These are phyloP conservation scores for Clarias magur DNA, from an alignment of 2,113 vertebrate genomes.

Conservation along the genomic window DNA sequence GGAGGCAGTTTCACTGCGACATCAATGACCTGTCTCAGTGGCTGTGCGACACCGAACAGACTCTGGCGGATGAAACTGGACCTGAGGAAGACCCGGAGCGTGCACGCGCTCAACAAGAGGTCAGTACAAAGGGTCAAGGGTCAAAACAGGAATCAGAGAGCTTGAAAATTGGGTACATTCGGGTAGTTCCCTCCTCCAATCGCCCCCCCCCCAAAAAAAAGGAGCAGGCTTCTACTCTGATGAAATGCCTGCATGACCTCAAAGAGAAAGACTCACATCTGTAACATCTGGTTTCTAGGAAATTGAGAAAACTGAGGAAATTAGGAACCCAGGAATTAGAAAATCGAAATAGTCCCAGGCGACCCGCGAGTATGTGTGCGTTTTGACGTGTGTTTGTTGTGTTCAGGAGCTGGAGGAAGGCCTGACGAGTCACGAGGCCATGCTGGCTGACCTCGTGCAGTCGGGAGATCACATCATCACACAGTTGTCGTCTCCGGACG, in stretches of 20 bases:
- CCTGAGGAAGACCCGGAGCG: conserved; percentile 76
- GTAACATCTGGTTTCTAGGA: too few species aligned
- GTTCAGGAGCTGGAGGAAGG: conserved; percentile 88
- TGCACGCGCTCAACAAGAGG: conserved; percentile 81
- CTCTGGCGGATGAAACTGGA: conserved; percentile 70
- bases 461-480: conserved; percentile 83
- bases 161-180: neutral
- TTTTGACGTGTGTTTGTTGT: neutral
- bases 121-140: conserved; percentile 58
- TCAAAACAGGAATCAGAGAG: neutral
- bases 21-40: conserved; percentile 86
- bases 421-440: conserved; percentile 76
- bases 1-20: conserved; percentile 90
- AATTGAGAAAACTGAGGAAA: neutral
- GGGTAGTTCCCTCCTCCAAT: too few species aligned
- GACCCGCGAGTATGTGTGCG: neutral
- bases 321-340: neutral
- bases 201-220: neutral
- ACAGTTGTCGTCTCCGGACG: conserved; percentile 80
- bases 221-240: neutral
- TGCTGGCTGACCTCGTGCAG: conserved; percentile 72
- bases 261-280: neutral
- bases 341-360: neutral
- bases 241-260: neutral
- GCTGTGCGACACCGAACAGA: conserved; percentile 79